Evolutionary conservation across 2,888 invertebrate genomes (phyloP).

Genomic region (Latheticus oryzae): DNA sequence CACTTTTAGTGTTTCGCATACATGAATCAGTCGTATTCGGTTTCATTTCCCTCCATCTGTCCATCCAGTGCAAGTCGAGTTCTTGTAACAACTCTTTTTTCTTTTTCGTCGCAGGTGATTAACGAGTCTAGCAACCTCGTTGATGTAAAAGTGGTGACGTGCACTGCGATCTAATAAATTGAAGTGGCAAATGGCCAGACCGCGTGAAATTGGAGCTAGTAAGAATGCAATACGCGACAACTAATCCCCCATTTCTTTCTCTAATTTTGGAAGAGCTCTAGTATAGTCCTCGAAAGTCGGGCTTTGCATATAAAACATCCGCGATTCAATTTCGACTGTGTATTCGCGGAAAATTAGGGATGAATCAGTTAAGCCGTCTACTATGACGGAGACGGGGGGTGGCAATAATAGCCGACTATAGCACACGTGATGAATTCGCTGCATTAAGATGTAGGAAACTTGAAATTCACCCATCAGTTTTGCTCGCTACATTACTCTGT

Average conservation of each 20-base stretch:
- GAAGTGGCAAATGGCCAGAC: slow-evolving; percentile 58
- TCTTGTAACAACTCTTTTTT: slow-evolving; percentile 21
- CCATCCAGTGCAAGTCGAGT: slow-evolving; percentile 12
- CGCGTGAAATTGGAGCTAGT: slow-evolving; percentile 63
- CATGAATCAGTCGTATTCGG: slow-evolving; percentile 10
- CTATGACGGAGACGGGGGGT: slow-evolving; percentile 32
- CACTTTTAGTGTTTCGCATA: too few relatives aligned
- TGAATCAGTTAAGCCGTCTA: slow-evolving; percentile 37
- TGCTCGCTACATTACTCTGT: slow-evolving; percentile 59
- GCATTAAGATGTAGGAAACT: slow-evolving; percentile 63
- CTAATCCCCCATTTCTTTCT: slow-evolving; percentile 65
- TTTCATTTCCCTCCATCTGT: slow-evolving; percentile 19
- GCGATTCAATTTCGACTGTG: slow-evolving; percentile 60
- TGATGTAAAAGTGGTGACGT: slow-evolving; percentile 37
- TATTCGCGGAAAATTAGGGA: slow-evolving; percentile 42
- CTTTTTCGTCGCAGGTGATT: slow-evolving; percentile 24
- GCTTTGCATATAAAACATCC: slow-evolving; percentile 64
- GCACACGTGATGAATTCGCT: slow-evolving; percentile 61
- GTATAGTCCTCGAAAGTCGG: slow-evolving; percentile 60
- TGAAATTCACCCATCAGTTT: slow-evolving; percentile 64
- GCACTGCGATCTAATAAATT: slow-evolving; percentile 54
- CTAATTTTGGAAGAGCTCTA: slow-evolving; percentile 62
- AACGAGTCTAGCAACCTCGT: slow-evolving; percentile 22
- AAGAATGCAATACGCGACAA: slow-evolving; percentile 62
- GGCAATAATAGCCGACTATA: slow-evolving; percentile 57